Evolutionary conservation across 2,113 vertebrate genomes (phyloP), one percentile per base, ranked within the genome.

Genomic region (Oriolus oriolus): DNA sequence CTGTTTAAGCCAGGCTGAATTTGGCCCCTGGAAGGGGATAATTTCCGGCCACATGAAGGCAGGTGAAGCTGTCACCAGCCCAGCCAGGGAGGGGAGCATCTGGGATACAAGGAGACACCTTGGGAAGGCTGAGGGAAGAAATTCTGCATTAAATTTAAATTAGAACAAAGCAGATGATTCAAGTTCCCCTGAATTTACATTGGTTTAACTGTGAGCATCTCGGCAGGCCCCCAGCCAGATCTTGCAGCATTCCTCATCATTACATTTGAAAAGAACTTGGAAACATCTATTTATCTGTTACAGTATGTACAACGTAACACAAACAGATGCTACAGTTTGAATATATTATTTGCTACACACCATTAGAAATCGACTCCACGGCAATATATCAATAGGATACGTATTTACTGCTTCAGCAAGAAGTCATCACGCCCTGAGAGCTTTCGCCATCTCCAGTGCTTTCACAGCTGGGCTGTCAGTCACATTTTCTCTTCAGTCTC

Each of bases 311-410:
- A 47, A 44, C 1, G 1, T 44, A 93, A 89, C 74, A 20, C 66
- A 87, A 91, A 89, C 59, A 94, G 87, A 93, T 39, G 75, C 82
- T 78, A 81, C 80, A 41, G 60, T 71, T 86, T 52, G 91, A 93
- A 93, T 90, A 77, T 31, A 90, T 95, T 86, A 93, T 93, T 93
- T 90, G 93, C 83, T 37, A 95, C 95, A 94, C 92, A 82, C 94
- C 79, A 86, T 86, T 94, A 96, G 93, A 78, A 97, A 93, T 35
- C 16, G 4, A 71, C 90, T 82, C 49, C 7, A 27, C 2, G 10
- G 86, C 60, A 22, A 90, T 90, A 30, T 28, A 89, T 88, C 92
- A 89, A 66, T 84, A 74, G 81, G 63, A 81, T 33, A 84, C 8
- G 5, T 76, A 92, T 81, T 95, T 90, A 96, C 74, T 73, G 90